These are phyloP conservation scores for Protonemura montana DNA, from an alignment of 2,888 invertebrate species.

Conservation along the genomic window DNA sequence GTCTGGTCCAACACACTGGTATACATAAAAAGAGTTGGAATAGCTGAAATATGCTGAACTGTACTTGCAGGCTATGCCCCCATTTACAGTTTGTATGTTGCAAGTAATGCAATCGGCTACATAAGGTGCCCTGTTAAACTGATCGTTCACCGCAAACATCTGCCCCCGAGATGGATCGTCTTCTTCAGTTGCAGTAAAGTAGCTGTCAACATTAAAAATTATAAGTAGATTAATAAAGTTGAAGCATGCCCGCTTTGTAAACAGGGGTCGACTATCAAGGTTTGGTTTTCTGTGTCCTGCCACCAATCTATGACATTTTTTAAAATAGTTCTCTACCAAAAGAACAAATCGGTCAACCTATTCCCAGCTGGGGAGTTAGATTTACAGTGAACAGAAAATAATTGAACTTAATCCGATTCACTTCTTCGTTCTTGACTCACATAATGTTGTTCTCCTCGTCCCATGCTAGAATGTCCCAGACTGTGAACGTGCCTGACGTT, in stretches of 20 bases:
- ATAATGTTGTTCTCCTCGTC: conserved; percentile 16
- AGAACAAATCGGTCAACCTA: too few species aligned
- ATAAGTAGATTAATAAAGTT: background rate
- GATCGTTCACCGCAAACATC: conserved; percentile 63
- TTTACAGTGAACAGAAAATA: too few species aligned
- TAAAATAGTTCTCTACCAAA: too few species aligned
- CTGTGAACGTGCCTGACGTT: conserved; percentile 17
- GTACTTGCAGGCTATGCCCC: conserved; percentile 54
- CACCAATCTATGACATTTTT: too few species aligned
- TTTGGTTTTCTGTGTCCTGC: too few species aligned
- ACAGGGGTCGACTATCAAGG: too few species aligned
- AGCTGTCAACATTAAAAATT: conserved; percentile 63
- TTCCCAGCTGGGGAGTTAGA: too few species aligned
- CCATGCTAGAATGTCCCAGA: conserved; percentile 28
- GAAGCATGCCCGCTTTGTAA: too few species aligned
- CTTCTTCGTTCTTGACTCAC: conserved; percentile 14
- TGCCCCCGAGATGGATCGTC: conserved; percentile 75
- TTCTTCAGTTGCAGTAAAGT: conserved; percentile 72
- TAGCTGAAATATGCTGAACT: conserved; percentile 39
- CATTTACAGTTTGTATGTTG: conserved; percentile 64
- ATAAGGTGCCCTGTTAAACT: conserved; percentile 57
- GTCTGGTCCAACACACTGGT: conserved; percentile 32
- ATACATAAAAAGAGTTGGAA: conserved; percentile 18
- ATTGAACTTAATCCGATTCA: too few species aligned
- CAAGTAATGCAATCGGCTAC: conserved; percentile 73